Percentiles rank a stretch among this genome's conserved stretches.
Evolutionary conservation across 2,113 vertebrate species (phyloP).

Genomic region (Plecotus auritus): DNA sequence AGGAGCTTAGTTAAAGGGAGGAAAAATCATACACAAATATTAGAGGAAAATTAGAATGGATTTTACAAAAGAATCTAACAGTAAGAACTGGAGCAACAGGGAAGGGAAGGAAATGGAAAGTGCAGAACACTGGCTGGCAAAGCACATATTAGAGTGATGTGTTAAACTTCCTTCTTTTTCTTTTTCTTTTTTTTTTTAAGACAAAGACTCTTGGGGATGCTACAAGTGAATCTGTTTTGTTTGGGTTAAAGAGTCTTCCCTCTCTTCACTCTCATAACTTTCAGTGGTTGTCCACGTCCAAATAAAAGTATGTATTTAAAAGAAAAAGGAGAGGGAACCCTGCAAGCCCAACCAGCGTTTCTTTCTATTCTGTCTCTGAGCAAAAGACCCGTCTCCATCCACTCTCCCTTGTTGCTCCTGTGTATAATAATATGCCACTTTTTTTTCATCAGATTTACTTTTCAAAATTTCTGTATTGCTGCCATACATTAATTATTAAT

Average conservation of each 20-base stretch:
- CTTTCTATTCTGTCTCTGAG: conserved; percentile 72
- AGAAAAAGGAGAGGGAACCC: conserved; percentile 26
- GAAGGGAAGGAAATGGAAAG: conserved; percentile 58
- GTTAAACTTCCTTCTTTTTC: background rate
- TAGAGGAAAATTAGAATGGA: conserved; percentile 67
- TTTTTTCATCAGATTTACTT: conserved; percentile 82
- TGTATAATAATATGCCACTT: conserved; percentile 79
- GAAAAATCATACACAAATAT: conserved; percentile 78
- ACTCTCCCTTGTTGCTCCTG: conserved; percentile 70
- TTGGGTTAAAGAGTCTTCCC: conserved; percentile 13
- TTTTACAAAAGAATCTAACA: conserved; percentile 26
- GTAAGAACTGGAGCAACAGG: background rate
- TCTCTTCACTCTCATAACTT: conserved; percentile 43
- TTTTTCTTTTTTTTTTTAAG: background rate
- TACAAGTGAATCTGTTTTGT: conserved; percentile 36
- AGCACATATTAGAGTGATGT: conserved; percentile 58
- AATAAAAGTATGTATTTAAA: conserved; percentile 73
- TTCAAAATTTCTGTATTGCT: conserved; percentile 81
- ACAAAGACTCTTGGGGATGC: conserved; percentile 18
- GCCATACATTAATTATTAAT: conserved; percentile 83
- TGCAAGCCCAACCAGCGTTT: conserved; percentile 36
- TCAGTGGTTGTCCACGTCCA: conserved; percentile 59
- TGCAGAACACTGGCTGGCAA: conserved; percentile 21
- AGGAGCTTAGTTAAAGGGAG: conserved; percentile 75
- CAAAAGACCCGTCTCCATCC: conserved; percentile 62